phyloP scores from a whole-genome alignment of 2,888 invertebrate genomes.

The Strigamia crassipes region DNA sequence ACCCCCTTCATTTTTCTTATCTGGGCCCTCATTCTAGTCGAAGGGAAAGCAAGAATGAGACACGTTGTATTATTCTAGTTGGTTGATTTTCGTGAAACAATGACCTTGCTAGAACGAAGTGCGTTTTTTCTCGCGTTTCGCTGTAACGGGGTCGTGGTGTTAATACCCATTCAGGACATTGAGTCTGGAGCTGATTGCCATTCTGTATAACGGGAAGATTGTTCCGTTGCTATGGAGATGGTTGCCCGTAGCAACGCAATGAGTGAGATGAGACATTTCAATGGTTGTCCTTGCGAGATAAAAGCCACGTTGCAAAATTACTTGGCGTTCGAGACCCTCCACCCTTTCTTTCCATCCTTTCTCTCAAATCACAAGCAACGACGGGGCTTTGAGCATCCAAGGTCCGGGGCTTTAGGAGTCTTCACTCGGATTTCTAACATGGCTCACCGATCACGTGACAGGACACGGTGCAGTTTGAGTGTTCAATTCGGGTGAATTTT shows the following conservation, averaged over 20 bases:
- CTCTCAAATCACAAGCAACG: not conserved
- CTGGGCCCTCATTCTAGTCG: not conserved
- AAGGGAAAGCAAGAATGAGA: constrained; percentile 23
- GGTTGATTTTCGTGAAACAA: constrained; percentile 33
- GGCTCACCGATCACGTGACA: constrained; percentile 10
- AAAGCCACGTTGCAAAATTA: constrained; percentile 37
- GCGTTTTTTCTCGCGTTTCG: not conserved
- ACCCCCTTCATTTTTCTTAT: constrained; percentile 28
- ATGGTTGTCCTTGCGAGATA: constrained; percentile 34
- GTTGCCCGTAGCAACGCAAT: constrained; percentile 1
- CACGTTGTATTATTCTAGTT: constrained; percentile 34
- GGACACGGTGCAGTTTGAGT: not conserved
- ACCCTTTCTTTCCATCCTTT: not conserved
- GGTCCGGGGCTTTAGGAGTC: constrained; percentile 10
- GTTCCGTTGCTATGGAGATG: constrained; percentile 29
- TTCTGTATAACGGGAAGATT: constrained; percentile 34
- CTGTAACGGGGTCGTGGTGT: not conserved
- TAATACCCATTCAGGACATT: constrained; percentile 34
- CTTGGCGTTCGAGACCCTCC: not conserved
- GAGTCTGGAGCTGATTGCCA: constrained; percentile 26
- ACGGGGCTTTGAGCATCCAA: not conserved
- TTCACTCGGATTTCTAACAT: constrained; percentile 3
- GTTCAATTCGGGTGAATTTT: not conserved
- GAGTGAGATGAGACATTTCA: constrained; percentile 34
- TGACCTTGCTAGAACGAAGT: constrained; percentile 2